Evolutionary conservation across 2,888 invertebrate species (phyloP).

Genomic region (Lycocerus yunnanus): DNA sequence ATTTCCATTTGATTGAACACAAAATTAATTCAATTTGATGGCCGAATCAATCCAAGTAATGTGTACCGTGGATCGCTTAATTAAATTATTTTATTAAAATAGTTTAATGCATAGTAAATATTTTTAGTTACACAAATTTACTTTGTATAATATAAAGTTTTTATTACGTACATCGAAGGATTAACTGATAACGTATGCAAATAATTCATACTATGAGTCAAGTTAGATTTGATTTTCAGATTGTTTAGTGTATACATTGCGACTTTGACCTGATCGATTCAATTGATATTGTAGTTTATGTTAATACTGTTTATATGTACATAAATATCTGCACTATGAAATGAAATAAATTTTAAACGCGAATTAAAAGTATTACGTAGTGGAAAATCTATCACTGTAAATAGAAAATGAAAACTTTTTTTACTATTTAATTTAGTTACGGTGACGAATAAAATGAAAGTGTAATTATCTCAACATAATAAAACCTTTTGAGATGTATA

Average conservation of each 20-base stretch:
- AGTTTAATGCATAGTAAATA: background rate
- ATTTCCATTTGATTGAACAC: background rate
- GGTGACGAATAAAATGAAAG: background rate
- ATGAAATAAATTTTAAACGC: too few species aligned
- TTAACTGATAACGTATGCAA: background rate
- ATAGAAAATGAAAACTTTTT: too few species aligned
- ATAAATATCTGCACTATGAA: too few species aligned
- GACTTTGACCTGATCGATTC: background rate
- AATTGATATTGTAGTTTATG: background rate
- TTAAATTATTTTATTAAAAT: background rate
- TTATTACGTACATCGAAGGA: background rate
- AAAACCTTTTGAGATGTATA: background rate
- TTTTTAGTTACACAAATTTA: background rate
- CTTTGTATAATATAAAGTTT: background rate
- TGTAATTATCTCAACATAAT: background rate
- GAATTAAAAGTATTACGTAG: too few species aligned
- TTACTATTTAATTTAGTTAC: background rate
- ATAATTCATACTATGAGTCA: background rate
- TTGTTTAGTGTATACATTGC: background rate
- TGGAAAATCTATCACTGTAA: too few species aligned
- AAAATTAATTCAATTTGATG: background rate
- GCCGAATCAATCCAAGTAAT: background rate
- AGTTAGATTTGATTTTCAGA: background rate
- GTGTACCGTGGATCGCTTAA: background rate
- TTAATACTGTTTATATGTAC: background rate